Conservation (phyloP, 2,797 vertebrate species). For the Merluccius polli region DNA sequence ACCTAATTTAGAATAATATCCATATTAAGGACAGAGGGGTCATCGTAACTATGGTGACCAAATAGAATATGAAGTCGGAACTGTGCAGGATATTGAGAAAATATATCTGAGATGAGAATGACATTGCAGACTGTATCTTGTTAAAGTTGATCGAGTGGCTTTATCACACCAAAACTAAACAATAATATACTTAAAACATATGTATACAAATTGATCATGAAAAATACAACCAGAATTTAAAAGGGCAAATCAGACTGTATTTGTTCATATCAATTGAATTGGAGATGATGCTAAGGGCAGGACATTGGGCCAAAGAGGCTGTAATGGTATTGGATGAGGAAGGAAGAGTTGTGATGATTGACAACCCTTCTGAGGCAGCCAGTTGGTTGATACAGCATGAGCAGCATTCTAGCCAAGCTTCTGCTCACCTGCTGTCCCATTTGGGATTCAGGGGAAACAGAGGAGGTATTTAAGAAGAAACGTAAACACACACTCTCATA, state of each 20-base stretch:
- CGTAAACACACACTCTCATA: conserved; percentile 61
- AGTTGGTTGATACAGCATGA: conserved; percentile 67
- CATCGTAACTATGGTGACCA: conserved; percentile 27
- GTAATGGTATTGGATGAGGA: conserved; percentile 67
- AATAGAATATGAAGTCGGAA: conserved; percentile 29
- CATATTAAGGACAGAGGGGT: conserved; percentile 36
- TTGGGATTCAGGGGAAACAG: conserved; percentile 73
- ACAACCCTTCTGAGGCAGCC: conserved; percentile 71
- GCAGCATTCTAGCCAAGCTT: conserved; percentile 73
- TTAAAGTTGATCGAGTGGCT: not conserved
- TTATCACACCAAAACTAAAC: conserved; percentile 43
- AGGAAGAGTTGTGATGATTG: conserved; percentile 70
- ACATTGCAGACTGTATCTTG: conserved; percentile 75
- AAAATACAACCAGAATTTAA: conserved; percentile 67
- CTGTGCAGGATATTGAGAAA: conserved; percentile 32
- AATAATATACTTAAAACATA: conserved; percentile 42
- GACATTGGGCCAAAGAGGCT: conserved; percentile 48
- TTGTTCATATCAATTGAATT: conserved; percentile 61
- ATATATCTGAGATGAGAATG: conserved; percentile 61
- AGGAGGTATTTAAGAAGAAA: conserved; percentile 75
- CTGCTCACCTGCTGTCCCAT: conserved; percentile 86
- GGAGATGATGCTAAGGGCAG: conserved; percentile 50
- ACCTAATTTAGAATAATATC: conserved; percentile 40
- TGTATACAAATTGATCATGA: conserved; percentile 52
- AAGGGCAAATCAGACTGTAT: conserved; percentile 59